These are phyloP conservation scores for Thymallus thymallus DNA, from an alignment of 2,113 vertebrate genomes.

Conservation along the genomic window DNA sequence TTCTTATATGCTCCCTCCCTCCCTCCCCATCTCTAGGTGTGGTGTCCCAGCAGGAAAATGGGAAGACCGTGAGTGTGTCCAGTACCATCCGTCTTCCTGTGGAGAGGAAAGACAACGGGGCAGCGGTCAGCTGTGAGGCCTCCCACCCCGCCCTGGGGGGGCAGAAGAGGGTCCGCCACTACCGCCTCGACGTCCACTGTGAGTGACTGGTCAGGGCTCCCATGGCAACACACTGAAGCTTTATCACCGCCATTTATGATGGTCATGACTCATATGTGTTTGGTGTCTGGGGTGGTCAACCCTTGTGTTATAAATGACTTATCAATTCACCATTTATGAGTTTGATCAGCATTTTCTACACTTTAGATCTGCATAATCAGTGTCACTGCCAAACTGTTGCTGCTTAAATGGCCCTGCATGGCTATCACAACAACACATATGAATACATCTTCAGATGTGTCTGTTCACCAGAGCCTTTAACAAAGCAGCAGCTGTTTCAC, in stretches of 20 bases:
- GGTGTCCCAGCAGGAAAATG: slow-evolving; percentile 82
- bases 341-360: background rate
- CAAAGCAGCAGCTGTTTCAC: slow-evolving; percentile 51
- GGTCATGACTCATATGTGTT: no score
- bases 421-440: background rate
- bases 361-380: background rate
- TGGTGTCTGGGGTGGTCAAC: no score
- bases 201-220: slow-evolving; percentile 53
- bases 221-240: background rate
- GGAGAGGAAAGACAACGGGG: slow-evolving; percentile 84
- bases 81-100: slow-evolving; percentile 81
- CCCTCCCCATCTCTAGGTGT: slow-evolving; percentile 68
- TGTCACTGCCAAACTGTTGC: background rate
- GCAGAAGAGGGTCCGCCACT: slow-evolving; percentile 84
- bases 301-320: no score
- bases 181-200: slow-evolving; percentile 89
- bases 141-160: slow-evolving; percentile 77
- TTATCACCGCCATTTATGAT: no score
- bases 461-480: background rate
- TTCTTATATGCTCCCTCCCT: background rate
- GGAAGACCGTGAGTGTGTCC: slow-evolving; percentile 82
- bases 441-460: background rate
- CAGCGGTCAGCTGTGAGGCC: slow-evolving; percentile 84
- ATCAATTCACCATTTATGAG: no score
- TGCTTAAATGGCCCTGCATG: background rate